Evolutionary conservation across 92 coral and sea anemone genomes (phyloP).

Genomic region (Actinostola sp.): DNA sequence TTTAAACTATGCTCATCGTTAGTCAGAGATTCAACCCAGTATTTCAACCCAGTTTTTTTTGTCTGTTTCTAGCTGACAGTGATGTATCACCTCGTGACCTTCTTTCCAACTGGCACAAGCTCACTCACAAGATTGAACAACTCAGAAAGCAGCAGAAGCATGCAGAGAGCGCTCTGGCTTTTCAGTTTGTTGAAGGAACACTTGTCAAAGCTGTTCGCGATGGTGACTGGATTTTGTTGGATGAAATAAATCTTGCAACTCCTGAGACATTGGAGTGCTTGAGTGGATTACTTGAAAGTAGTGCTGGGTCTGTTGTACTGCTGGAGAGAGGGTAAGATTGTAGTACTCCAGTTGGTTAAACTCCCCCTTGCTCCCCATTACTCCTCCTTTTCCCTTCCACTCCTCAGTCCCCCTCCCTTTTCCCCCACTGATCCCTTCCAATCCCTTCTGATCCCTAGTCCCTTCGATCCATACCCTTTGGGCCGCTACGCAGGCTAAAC

Average conservation of each 20-base stretch:
- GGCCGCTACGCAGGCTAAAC: no score
- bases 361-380: no score
- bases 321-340: slow-evolving; percentile 90
- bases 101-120: slow-evolving; percentile 64
- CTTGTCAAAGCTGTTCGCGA: slow-evolving; percentile 79
- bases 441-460: no score
- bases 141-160: slow-evolving; percentile 79
- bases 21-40: no score
- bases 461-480: no score
- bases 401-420: no score
- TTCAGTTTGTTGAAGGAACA: slow-evolving; percentile 94
- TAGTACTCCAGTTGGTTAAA: background rate
- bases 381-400: no score
- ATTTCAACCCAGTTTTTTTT: no score
- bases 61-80: slow-evolving; percentile 25
- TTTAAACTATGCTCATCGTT: no score
- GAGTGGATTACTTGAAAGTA: slow-evolving; percentile 94
- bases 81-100: slow-evolving; percentile 15
- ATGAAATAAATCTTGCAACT: slow-evolving; percentile 97
- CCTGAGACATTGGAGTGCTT: slow-evolving; percentile 96
- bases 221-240: slow-evolving; percentile 95
- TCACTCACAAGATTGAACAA: slow-evolving; percentile 70
- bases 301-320: slow-evolving; percentile 87
- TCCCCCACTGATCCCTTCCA: no score
- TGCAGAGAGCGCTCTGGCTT: slow-evolving; percentile 87